These are phyloP conservation scores for Fulmarus glacialis DNA, from an alignment of 2,113 vertebrate species.

Conservation along the genomic window DNA sequence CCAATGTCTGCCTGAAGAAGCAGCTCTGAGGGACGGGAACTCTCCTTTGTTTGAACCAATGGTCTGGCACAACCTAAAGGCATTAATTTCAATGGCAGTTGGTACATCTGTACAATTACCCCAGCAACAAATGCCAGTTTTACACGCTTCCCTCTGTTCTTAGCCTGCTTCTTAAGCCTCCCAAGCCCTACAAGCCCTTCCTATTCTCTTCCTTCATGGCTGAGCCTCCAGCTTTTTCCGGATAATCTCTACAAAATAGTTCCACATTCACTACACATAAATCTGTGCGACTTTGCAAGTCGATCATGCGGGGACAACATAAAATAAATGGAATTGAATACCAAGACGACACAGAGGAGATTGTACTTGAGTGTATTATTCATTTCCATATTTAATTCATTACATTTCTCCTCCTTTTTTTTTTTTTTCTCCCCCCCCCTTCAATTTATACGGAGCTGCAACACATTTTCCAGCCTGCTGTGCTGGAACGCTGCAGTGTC, in stretches of 20 bases:
- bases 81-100: neutral
- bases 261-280: constrained; percentile 9
- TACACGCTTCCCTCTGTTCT: neutral
- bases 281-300: neutral
- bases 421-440: fast-evolving
- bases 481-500: constrained; percentile 55
- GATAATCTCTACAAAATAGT: constrained; percentile 10
- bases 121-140: neutral
- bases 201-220: neutral
- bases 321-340: constrained; percentile 39
- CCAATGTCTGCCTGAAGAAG: neutral
- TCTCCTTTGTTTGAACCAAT: neutral
- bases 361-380: constrained; percentile 51
- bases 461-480: constrained; percentile 64
- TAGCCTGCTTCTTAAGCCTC: neutral
- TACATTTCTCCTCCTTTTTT: neutral
- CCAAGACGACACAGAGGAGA: constrained; percentile 26
- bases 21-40: neutral
- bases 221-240: neutral
- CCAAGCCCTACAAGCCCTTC: neutral
- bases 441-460: constrained; percentile 32
- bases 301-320: neutral
- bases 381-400: constrained; percentile 67
- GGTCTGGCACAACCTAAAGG: constrained; percentile 8
- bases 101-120: neutral